Conservation (phyloP, 1,140 invertebrate species). For the Mizuhopecten yessoensis region DNA sequence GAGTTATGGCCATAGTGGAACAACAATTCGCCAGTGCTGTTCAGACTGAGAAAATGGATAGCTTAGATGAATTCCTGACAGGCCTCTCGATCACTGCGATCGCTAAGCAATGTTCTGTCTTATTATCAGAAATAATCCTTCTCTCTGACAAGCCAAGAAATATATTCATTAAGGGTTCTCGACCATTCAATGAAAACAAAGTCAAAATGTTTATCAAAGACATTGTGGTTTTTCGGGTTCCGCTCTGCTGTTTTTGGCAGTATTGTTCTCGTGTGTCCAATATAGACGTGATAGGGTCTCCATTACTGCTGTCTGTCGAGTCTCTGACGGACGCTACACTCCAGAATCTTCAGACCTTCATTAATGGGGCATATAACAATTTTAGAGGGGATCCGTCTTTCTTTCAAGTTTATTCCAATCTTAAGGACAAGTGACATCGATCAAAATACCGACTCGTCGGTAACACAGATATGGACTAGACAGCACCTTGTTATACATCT, state of each 20-base stretch:
- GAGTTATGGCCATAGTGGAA: not conserved
- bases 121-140: constrained; percentile 40
- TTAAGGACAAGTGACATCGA: not conserved
- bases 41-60: constrained; percentile 9
- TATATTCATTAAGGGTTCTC: constrained; percentile 34
- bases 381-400: not conserved
- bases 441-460: not conserved
- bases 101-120: constrained; percentile 32
- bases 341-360: not conserved
- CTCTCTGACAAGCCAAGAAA: constrained; percentile 25
- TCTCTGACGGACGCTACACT: not conserved
- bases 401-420: constrained; percentile 11
- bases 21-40: constrained; percentile 16
- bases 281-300: not conserved
- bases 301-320: constrained; percentile 13
- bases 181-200: constrained; percentile 39
- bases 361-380: constrained; percentile 24
- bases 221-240: not conserved
- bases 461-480: no score
- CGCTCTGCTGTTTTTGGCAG: not conserved
- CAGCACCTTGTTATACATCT: no score
- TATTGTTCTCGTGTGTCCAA: constrained; percentile 11
- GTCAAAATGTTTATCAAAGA: constrained; percentile 35
- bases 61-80: constrained; percentile 38
- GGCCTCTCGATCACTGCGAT: constrained; percentile 5